These are phyloP conservation scores for Dipodomys merriami DNA, from an alignment of 2,113 vertebrate species.

Conservation along the genomic window DNA sequence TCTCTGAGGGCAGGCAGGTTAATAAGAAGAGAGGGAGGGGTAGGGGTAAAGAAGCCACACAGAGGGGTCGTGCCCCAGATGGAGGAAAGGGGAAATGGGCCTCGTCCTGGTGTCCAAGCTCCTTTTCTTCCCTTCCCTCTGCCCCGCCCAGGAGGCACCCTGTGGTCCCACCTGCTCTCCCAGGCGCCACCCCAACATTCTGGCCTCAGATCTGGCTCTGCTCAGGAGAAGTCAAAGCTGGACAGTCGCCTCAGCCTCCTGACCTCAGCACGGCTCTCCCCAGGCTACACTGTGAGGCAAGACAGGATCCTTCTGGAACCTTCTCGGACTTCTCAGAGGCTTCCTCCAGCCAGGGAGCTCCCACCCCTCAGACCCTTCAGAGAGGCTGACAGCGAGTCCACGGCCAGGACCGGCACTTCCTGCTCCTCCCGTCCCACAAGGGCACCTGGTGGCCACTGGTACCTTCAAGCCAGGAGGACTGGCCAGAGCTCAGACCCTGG, in stretches of 20 bases:
- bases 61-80: background rate
- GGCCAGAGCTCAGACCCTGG: slow-evolving; percentile 16
- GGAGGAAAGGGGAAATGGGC: background rate
- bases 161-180: slow-evolving; percentile 92
- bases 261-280: background rate
- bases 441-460: background rate
- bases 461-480: background rate
- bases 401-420: background rate
- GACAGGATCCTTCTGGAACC: background rate
- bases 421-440: slow-evolving; percentile 59
- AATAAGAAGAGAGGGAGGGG: background rate
- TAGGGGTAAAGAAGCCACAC: background rate
- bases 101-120: background rate
- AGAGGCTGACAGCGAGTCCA: background rate
- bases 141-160: slow-evolving; percentile 88
- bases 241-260: background rate
- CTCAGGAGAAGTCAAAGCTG: slow-evolving; percentile 57
- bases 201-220: slow-evolving; percentile 83
- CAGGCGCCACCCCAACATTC: slow-evolving; percentile 80
- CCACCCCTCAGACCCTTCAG: background rate
- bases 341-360: background rate
- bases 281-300: background rate
- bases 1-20: background rate
- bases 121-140: slow-evolving; percentile 27
- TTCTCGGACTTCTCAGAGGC: background rate